Evolutionary conservation across 2,888 invertebrate genomes (phyloP).

Genomic region (Julus scanicus): DNA sequence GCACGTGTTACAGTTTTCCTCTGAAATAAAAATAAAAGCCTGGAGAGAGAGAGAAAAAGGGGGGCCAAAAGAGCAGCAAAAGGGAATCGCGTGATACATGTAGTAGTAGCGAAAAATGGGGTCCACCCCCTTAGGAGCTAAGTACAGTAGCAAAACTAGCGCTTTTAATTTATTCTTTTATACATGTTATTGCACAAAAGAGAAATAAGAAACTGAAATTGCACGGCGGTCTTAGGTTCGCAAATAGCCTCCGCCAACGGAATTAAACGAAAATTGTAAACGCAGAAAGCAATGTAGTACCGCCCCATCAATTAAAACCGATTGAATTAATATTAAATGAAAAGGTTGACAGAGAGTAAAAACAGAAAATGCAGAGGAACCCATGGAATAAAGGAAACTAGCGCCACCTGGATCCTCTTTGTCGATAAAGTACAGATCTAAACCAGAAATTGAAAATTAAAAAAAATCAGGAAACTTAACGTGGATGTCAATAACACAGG

Average conservation of each 20-base stretch:
- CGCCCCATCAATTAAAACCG: conserved; percentile 11
- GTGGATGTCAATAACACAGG: background rate
- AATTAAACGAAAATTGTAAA: background rate
- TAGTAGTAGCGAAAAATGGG: background rate
- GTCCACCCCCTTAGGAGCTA: background rate
- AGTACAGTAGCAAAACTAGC: background rate
- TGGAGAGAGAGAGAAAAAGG: background rate
- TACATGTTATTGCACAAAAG: conserved; percentile 1
- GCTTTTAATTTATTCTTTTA: background rate
- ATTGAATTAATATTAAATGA: background rate
- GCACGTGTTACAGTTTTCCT: background rate
- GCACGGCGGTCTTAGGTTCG: background rate
- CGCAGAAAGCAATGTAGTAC: background rate
- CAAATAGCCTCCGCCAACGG: background rate
- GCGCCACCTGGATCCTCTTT: too few species aligned
- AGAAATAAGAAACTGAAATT: background rate
- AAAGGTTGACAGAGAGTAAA: background rate
- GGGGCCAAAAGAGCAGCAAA: background rate
- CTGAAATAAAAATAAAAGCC: background rate
- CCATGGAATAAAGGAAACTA: too few species aligned
- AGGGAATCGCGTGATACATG: background rate
- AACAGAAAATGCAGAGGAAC: background rate
- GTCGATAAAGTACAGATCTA: too few species aligned
- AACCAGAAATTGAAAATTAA: too few species aligned
- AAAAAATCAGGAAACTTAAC: too few species aligned